Percentiles rank a stretch among this genome's conserved stretches.
These are phyloP conservation scores for Genyomyrus donnyi DNA, from an alignment of 2,113 vertebrate species.

Conservation along the genomic window DNA sequence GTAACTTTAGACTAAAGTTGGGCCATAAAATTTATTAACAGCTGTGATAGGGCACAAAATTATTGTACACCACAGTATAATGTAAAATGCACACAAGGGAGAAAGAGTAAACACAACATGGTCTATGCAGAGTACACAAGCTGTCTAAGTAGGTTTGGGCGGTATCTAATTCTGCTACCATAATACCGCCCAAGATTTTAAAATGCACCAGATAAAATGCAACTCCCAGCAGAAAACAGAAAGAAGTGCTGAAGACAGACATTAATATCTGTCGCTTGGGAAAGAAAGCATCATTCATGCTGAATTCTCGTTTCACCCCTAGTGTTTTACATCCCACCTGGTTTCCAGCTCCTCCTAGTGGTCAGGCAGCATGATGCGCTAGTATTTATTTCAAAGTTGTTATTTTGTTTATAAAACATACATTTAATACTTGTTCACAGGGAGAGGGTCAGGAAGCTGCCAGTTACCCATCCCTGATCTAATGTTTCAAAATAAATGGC, in stretches of 20 bases:
- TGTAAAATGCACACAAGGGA: background rate
- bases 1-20: too few relatives aligned
- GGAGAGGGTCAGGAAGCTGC: background rate
- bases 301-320: background rate
- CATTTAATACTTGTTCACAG: background rate
- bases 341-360: background rate
- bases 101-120: background rate
- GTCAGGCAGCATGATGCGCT: background rate
- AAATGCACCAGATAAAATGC: background rate
- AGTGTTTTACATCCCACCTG: background rate
- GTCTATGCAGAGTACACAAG: background rate
- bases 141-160: background rate
- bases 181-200: background rate
- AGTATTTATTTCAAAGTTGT: background rate
- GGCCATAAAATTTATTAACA: too few relatives aligned
- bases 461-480: background rate
- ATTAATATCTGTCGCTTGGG: background rate
- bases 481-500: background rate
- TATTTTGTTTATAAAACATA: background rate
- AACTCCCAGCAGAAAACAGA: background rate
- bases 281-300: background rate
- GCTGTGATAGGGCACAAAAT: background rate
- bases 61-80: background rate
- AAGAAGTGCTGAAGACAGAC: background rate
- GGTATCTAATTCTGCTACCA: background rate